Conservation (phyloP, 2,888 invertebrate genomes). For the Drosophila anomalata region DNA sequence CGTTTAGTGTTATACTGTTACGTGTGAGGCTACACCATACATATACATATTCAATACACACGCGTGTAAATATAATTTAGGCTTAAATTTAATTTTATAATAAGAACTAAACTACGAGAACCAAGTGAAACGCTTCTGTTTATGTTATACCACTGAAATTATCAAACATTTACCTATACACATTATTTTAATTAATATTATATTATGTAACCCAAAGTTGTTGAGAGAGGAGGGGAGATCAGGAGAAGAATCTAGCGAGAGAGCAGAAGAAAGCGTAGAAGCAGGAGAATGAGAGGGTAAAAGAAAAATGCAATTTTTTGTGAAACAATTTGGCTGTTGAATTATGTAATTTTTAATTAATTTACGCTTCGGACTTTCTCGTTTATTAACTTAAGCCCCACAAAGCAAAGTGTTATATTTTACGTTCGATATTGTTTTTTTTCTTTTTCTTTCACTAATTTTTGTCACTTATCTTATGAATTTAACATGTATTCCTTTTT, state of each 20-base stretch:
- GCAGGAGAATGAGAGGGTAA: constrained; percentile 19
- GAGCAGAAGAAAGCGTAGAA: constrained; percentile 5
- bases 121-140: constrained; percentile 63
- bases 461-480: constrained; percentile 1
- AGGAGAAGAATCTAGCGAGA: background rate
- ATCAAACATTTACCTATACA: constrained; percentile 24
- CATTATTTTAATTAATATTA: background rate
- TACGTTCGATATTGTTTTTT: constrained; percentile 17
- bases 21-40: constrained; percentile 69
- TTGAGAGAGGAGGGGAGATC: constrained; percentile 18
- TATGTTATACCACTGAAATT: constrained; percentile 53
- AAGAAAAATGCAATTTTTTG: constrained; percentile 76
- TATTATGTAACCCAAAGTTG: constrained; percentile 51
- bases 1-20: constrained; percentile 47
- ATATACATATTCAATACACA: constrained; percentile 14
- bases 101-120: constrained; percentile 38
- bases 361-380: constrained; percentile 40
- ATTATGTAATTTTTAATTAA: constrained; percentile 75
- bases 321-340: constrained; percentile 78
- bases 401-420: constrained; percentile 24
- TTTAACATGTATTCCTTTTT: constrained; percentile 13
- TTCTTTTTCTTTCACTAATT: background rate
- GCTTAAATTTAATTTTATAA: constrained; percentile 2
- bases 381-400: constrained; percentile 33
- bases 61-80: constrained; percentile 13